phyloP scores from a whole-genome alignment of 1,140 invertebrate species.

The Drosophila mayri region DNA sequence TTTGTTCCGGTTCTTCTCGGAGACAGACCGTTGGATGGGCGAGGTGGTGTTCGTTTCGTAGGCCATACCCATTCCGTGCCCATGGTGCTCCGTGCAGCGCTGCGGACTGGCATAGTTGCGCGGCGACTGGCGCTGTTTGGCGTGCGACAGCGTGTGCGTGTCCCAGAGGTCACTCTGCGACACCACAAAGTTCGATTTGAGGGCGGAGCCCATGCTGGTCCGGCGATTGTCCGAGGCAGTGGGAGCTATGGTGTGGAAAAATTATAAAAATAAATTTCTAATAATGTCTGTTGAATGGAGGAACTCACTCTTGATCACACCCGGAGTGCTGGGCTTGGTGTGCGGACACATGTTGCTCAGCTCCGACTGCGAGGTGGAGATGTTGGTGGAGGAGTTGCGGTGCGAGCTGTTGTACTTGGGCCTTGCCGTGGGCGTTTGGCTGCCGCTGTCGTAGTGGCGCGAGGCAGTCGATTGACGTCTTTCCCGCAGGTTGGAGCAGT shows the following conservation, averaged over 20 bases:
- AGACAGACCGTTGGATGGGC: slow-evolving; percentile 87
- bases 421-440: slow-evolving; percentile 73
- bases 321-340: slow-evolving; percentile 66
- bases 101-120: slow-evolving; percentile 81
- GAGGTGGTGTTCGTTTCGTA: slow-evolving; percentile 82
- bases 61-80: slow-evolving; percentile 72
- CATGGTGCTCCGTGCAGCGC: slow-evolving; percentile 81
- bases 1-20: slow-evolving; percentile 86
- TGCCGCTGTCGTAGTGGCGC: slow-evolving; percentile 77
- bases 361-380: slow-evolving; percentile 81
- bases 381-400: slow-evolving; percentile 79
- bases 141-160: slow-evolving; percentile 87
- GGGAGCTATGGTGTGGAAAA: slow-evolving; percentile 55
- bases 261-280: background rate
- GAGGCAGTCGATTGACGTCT: slow-evolving; percentile 74
- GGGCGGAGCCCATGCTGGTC: slow-evolving; percentile 80
- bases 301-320: slow-evolving; percentile 67
- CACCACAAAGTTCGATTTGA: slow-evolving; percentile 87
- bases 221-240: slow-evolving; percentile 76
- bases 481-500: slow-evolving; percentile 68
- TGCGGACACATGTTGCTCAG: slow-evolving; percentile 83
- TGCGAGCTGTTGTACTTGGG: slow-evolving; percentile 77
- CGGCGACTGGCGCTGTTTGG: slow-evolving; percentile 85
- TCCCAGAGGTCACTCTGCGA: slow-evolving; percentile 88
- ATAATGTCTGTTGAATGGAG: no score